Evolutionary conservation across 1,140 invertebrate genomes (phyloP).

Genomic region (Bradynema listronoti): DNA sequence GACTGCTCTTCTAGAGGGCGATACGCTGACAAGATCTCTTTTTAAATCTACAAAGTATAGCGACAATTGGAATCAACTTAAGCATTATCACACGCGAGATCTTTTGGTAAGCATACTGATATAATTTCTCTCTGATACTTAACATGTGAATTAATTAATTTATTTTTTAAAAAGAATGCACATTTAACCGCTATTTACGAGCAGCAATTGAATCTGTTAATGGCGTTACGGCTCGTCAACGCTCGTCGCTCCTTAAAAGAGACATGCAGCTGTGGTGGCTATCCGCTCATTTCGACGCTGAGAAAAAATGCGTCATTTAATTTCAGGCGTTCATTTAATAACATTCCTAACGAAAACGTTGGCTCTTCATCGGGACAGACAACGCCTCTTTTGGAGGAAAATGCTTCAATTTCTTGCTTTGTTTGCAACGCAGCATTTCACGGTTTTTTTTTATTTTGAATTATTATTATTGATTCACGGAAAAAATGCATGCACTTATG

Average conservation of each 20-base stretch:
- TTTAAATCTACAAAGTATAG: conserved; percentile 22
- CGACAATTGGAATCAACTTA: conserved; percentile 20
- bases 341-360: too few relatives aligned
- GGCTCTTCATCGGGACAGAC: background rate
- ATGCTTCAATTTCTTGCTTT: conserved; percentile 26
- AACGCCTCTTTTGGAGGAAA: too few relatives aligned
- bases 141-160: conserved; percentile 4
- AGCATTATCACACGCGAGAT: conserved; percentile 6
- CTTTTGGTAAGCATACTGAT: conserved; percentile 10
- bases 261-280: conserved; percentile 20
- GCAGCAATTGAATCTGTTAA: conserved; percentile 18
- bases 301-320: too few relatives aligned
- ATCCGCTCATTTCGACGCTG: too few relatives aligned
- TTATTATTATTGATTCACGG: background rate
- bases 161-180: conserved; percentile 3
- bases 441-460: conserved; percentile 2
- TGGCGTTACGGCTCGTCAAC: conserved; percentile 21
- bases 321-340: too few relatives aligned
- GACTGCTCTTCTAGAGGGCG: conserved; percentile 27
- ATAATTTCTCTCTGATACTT: conserved; percentile 5
- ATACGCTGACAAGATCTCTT: conserved; percentile 15
- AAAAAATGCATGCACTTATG: background rate
- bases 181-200: conserved; percentile 21
- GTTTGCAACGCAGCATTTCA: conserved; percentile 25
- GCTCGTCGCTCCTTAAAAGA: conserved; percentile 17